Percentiles rank a stretch among this genome's conserved stretches.
These are phyloP conservation scores for Pangasius mekongensis DNA, from an alignment of 2,797 vertebrate genomes.

Conservation along the genomic window DNA sequence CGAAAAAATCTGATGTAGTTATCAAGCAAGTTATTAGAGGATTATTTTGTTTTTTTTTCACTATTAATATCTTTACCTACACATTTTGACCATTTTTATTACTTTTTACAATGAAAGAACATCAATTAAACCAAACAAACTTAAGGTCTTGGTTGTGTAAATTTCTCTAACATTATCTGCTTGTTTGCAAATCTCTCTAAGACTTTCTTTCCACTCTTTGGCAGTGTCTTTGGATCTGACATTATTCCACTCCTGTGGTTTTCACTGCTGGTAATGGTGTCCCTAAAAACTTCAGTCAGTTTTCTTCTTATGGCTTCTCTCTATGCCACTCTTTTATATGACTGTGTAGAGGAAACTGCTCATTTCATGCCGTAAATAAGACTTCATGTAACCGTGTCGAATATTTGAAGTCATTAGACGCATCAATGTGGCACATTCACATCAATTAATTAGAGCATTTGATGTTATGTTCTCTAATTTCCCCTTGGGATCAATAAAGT, in stretches of 20 bases:
- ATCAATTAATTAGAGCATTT: not conserved
- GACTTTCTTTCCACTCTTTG: not conserved
- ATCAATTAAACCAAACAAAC: not conserved
- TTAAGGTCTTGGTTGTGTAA: not conserved
- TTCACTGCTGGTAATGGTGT: not conserved
- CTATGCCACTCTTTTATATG: too few relatives aligned
- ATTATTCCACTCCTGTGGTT: not conserved
- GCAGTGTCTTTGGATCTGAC: not conserved
- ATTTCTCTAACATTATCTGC: not conserved
- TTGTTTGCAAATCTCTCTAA: not conserved
- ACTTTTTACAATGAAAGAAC: not conserved
- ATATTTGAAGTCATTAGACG: too few relatives aligned
- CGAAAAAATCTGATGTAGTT: not conserved
- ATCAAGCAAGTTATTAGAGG: not conserved
- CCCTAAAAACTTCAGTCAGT: not conserved
- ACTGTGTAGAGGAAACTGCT: too few relatives aligned
- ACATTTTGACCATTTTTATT: not conserved
- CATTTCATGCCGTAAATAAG: too few relatives aligned
- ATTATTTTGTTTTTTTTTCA: not conserved
- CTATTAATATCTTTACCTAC: not conserved
- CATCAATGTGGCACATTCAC: too few relatives aligned
- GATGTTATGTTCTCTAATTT: not conserved
- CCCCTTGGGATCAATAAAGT: not conserved
- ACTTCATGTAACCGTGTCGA: too few relatives aligned
- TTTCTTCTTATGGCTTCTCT: not conserved